Conservation (phyloP, 1,140 invertebrate genomes). For the Hypothenemus hampei region DNA sequence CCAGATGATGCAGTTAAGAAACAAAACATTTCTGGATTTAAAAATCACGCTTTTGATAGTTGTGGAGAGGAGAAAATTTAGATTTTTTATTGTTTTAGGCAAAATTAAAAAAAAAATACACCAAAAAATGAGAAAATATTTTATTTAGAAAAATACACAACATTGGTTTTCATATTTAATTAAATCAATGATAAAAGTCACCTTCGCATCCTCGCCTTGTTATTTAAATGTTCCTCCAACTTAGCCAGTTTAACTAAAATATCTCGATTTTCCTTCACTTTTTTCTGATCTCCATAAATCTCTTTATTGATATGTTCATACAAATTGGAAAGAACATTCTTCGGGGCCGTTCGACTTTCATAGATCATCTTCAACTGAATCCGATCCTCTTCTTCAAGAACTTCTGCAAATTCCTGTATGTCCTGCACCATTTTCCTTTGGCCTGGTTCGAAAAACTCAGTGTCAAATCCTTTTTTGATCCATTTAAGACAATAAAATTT, state of each 20-base stretch:
- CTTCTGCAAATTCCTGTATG: background rate
- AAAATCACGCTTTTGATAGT: slow-evolving; percentile 27
- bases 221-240: slow-evolving; percentile 13
- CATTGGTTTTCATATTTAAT: no score
- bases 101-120: no score
- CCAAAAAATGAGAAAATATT: no score
- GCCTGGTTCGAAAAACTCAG: background rate
- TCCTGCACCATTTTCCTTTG: background rate
- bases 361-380: slow-evolving; percentile 5
- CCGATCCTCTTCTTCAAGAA: slow-evolving; percentile 17
- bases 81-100: background rate
- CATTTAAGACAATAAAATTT: background rate
- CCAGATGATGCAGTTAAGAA: background rate
- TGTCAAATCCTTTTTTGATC: background rate
- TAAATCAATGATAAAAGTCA: no score
- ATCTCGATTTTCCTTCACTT: slow-evolving; percentile 4
- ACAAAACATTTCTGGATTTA: slow-evolving; percentile 12
- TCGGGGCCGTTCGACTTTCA: background rate
- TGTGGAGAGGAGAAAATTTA: slow-evolving; percentile 4
- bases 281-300: slow-evolving; percentile 4
- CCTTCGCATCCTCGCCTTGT: no score
- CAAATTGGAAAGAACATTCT: slow-evolving; percentile 7
- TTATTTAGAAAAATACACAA: no score
- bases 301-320: slow-evolving; percentile 9
- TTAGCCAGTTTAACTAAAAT: slow-evolving; percentile 12